These are phyloP conservation scores for Ommatoiulus sabulosus DNA, from an alignment of 2,888 invertebrate genomes.

Conservation along the genomic window DNA sequence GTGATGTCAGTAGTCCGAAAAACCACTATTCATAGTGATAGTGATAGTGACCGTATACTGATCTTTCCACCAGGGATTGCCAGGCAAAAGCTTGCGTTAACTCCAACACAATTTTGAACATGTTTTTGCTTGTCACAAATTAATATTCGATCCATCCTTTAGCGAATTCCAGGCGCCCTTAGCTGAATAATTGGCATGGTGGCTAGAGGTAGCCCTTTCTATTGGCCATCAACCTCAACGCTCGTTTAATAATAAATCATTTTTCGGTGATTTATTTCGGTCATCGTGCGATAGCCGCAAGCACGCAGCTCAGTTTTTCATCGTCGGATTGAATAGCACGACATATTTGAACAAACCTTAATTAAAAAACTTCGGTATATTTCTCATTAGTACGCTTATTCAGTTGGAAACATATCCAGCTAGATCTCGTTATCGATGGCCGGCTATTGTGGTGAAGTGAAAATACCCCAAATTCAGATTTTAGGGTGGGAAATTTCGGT, in stretches of 20 bases:
- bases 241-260: neutral
- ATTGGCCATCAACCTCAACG: neutral
- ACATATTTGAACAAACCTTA: constrained; percentile 6
- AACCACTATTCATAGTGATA: too few species aligned
- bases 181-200: neutral
- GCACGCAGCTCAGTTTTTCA: neutral
- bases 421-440: neutral
- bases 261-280: constrained; percentile 7
- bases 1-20: too few species aligned
- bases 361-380: neutral
- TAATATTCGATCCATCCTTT: neutral
- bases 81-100: too few species aligned
- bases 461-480: neutral
- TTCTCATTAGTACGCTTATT: constrained; percentile 9
- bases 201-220: neutral
- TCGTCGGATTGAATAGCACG: neutral
- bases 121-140: neutral
- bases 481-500: neutral
- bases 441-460: neutral
- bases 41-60: too few species aligned
- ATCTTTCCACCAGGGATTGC: too few species aligned
- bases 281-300: neutral
- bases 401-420: neutral
- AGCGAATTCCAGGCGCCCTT: neutral
- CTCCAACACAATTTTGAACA: too few species aligned